Conservation (phyloP, 2,888 invertebrate species). For the Oligia latruncula region DNA sequence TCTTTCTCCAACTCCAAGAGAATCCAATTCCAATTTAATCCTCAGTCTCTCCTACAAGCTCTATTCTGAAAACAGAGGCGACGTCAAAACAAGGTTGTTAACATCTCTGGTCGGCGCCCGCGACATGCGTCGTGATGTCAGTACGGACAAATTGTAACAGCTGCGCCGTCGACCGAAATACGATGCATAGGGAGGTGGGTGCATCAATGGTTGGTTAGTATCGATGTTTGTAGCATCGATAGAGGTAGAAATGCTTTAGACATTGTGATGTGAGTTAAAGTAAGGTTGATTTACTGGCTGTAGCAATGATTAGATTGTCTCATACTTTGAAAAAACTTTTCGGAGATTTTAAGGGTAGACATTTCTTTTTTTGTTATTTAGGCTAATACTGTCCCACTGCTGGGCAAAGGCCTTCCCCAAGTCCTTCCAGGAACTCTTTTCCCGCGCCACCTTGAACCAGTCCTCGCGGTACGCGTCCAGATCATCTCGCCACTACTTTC, state of each 20-base stretch:
- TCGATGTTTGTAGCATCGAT: slow-evolving; percentile 24
- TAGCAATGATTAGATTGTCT: not conserved
- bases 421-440: no score
- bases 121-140: slow-evolving; percentile 77
- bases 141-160: slow-evolving; percentile 84
- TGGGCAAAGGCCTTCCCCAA: not conserved
- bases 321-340: not conserved
- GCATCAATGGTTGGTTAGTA: slow-evolving; percentile 15
- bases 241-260: not conserved
- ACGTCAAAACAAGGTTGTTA: slow-evolving; percentile 89
- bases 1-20: slow-evolving; percentile 15
- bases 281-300: no score
- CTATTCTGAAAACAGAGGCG: slow-evolving; percentile 81
- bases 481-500: not conserved
- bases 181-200: slow-evolving; percentile 68
- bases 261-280: not conserved
- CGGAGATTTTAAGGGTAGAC: not conserved
- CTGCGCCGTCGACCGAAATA: slow-evolving; percentile 86
- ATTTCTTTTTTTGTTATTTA: not conserved
- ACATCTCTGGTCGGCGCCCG: slow-evolving; percentile 77
- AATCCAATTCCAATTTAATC: slow-evolving; percentile 53
- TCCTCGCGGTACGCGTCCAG: no score
- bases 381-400: not conserved
- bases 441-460: no score
- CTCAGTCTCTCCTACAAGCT: slow-evolving; percentile 38